These are phyloP conservation scores for Cephus rjabovi DNA, from an alignment of 2,888 invertebrate genomes.

Conservation along the genomic window DNA sequence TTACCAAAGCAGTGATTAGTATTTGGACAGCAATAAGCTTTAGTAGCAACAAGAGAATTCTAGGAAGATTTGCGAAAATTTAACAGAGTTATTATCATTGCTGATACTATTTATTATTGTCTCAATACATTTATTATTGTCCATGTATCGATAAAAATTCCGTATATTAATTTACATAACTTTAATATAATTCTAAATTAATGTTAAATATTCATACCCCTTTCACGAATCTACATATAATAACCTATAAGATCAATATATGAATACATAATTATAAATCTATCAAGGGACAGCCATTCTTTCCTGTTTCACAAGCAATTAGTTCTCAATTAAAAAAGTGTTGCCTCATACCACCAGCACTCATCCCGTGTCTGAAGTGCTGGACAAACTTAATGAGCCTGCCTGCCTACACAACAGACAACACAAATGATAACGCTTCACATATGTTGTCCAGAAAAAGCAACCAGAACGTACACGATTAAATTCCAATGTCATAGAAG, in stretches of 20 bases:
- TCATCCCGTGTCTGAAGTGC: conserved; percentile 16
- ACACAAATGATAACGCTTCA: conserved; percentile 19
- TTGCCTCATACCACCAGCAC: conserved; percentile 9
- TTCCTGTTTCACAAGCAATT: conserved; percentile 23
- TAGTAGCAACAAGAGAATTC: neutral
- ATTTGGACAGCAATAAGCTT: neutral
- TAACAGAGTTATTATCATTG: neutral
- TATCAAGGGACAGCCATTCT: conserved; percentile 20
- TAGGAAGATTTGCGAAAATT: neutral
- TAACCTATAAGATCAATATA: conserved; percentile 18
- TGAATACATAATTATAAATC: conserved; percentile 20
- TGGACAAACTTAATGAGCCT: conserved; percentile 21
- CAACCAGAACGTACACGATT: neutral
- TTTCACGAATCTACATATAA: conserved; percentile 2
- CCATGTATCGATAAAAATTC: neutral
- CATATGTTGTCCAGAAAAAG: conserved; percentile 14
- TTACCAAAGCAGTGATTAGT: neutral
- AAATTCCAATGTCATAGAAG: neutral
- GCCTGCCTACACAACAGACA: conserved; percentile 22
- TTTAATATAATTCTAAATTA: neutral
- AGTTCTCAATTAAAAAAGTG: conserved; percentile 24
- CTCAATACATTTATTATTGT: neutral
- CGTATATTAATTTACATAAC: neutral
- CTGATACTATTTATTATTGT: neutral
- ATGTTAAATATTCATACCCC: neutral